These are phyloP conservation scores for Callyntrura sp. DNA, from an alignment of 2,888 invertebrate genomes.

Conservation along the genomic window DNA sequence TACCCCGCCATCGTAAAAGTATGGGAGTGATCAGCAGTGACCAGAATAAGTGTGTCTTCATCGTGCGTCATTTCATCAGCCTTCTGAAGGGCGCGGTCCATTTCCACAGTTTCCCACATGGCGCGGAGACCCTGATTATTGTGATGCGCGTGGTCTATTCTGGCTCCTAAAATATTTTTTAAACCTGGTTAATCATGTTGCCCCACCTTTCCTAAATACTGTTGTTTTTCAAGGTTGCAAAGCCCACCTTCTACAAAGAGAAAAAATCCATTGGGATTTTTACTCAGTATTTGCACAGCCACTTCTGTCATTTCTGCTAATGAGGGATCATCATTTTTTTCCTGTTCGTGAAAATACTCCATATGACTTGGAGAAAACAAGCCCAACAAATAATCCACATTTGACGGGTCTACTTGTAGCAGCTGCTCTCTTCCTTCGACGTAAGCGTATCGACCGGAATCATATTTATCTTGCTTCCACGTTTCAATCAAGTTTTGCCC, in stretches of 20 bases:
- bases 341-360: conserved; percentile 70
- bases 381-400: conserved; percentile 90
- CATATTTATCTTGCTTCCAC: conserved; percentile 86
- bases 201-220: too few species aligned
- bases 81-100: conserved; percentile 89
- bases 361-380: conserved; percentile 80
- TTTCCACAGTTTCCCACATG: conserved; percentile 88
- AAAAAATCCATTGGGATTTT: conserved; percentile 90
- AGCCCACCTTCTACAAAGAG: conserved; percentile 90
- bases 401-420: conserved; percentile 86
- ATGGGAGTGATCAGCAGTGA: conserved; percentile 92
- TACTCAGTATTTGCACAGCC: conserved; percentile 90
- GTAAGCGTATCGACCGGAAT: conserved; percentile 85
- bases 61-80: conserved; percentile 88
- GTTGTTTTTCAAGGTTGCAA: background rate
- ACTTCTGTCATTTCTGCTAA: conserved; percentile 92
- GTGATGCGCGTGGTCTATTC: conserved; percentile 91
- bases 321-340: conserved; percentile 87
- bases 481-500: conserved; percentile 89
- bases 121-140: conserved; percentile 86
- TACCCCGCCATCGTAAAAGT: conserved; percentile 85
- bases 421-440: conserved; percentile 88
- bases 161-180: conserved; percentile 62
- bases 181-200: too few species aligned
- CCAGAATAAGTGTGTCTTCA: conserved; percentile 92